These are phyloP conservation scores for Callorhinus ursinus DNA, from an alignment of 2,113 vertebrate species.

Conservation along the genomic window DNA sequence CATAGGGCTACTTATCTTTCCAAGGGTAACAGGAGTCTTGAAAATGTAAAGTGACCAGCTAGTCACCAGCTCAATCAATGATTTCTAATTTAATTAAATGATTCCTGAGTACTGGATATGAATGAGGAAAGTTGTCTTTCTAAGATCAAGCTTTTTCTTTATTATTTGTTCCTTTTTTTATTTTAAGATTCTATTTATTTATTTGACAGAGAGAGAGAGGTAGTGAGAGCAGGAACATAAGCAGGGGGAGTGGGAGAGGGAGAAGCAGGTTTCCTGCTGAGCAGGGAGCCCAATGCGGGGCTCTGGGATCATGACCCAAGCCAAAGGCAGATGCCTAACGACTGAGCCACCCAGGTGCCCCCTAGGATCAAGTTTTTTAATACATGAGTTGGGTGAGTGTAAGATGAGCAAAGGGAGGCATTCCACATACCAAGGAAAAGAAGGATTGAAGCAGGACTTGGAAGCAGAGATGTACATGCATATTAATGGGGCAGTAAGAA, in stretches of 20 bases:
- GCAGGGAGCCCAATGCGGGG: no score
- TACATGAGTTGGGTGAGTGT: not conserved
- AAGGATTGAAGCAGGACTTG: not conserved
- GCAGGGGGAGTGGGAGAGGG: no score
- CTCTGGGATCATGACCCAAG: no score
- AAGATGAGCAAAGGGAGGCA: not conserved
- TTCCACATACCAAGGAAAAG: not conserved
- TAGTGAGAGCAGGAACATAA: no score
- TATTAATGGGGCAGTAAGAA: not conserved
- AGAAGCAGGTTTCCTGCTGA: no score
- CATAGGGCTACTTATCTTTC: not conserved
- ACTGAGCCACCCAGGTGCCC: no score
- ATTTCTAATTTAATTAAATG: constrained; percentile 27
- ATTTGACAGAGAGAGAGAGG: no score
- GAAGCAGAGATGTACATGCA: not conserved
- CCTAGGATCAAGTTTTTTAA: not conserved
- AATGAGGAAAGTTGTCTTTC: not conserved
- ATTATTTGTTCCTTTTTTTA: no score
- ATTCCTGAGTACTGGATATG: not conserved
- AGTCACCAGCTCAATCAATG: not conserved
- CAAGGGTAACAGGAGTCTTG: not conserved
- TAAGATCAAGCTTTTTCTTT: not conserved
- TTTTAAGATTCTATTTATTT: no score
- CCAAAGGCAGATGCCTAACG: no score
- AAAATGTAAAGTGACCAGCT: not conserved